Percentiles rank a stretch among this genome's conserved stretches.
These are phyloP conservation scores for Leucosticte australis DNA, from an alignment of 2,113 vertebrate genomes.

Conservation along the genomic window DNA sequence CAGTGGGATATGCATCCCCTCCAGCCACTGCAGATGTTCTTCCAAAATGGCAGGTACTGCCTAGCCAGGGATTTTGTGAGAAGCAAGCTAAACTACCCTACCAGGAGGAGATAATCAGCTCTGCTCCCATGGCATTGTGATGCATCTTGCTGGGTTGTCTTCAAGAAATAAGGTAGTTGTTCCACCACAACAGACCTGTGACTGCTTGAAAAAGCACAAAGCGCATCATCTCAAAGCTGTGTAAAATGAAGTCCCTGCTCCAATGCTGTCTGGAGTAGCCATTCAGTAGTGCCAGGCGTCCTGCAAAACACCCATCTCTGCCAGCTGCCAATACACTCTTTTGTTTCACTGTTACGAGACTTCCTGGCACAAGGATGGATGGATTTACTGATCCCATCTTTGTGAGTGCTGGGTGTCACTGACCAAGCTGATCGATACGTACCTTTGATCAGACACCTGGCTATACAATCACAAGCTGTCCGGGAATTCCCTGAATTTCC, in stretches of 20 bases:
- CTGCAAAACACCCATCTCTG: neutral
- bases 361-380: neutral
- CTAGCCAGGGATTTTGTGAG: neutral
- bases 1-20: neutral
- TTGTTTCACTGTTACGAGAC: neutral
- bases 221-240: rapidly evolving
- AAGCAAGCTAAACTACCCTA: neutral
- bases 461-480: neutral
- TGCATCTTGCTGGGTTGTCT: neutral
- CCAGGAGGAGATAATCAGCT: neutral
- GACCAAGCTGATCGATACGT: neutral
- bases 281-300: neutral
- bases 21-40: neutral
- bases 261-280: rapidly evolving
- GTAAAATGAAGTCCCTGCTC: neutral
- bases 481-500: neutral
- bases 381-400: neutral
- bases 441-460: neutral
- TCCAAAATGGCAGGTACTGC: neutral
- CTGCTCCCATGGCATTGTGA: neutral
- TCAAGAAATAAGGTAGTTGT: neutral
- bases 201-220: neutral
- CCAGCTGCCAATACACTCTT: neutral
- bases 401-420: neutral
- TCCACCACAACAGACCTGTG: neutral